Conservation (phyloP, 2,113 vertebrate genomes). For the Rhynchomys soricoides region DNA sequence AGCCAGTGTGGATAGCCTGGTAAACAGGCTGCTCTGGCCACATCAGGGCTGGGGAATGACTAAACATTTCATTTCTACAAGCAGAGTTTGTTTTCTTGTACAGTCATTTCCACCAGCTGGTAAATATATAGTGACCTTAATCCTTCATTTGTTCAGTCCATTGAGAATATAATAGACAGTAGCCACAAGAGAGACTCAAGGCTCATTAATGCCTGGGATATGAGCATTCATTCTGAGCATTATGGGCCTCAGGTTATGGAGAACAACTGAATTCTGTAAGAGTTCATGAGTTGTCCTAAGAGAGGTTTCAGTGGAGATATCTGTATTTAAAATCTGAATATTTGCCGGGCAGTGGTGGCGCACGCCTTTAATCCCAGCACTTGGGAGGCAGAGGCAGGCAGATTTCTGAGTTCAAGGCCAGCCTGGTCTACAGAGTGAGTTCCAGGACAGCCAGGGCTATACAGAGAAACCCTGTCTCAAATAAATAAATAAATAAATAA, state of each 20-base stretch:
- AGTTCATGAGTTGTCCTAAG: neutral
- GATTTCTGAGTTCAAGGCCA: too few species aligned
- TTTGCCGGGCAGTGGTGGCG: too few species aligned
- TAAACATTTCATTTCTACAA: neutral
- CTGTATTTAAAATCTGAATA: neutral
- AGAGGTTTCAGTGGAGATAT: neutral
- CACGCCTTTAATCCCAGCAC: too few species aligned
- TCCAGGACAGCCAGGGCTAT: too few species aligned
- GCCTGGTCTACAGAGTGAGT: too few species aligned
- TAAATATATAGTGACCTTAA: neutral
- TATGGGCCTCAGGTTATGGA: neutral
- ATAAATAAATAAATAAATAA: too few species aligned
- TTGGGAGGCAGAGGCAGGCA: too few species aligned
- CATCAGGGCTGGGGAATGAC: neutral
- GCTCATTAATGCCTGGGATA: neutral
- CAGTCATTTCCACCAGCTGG: constrained; percentile 33
- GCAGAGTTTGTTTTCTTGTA: neutral
- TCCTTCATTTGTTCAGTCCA: neutral
- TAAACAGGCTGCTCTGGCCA: neutral
- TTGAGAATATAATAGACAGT: neutral
- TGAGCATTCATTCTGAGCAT: neutral
- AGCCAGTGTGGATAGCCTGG: neutral
- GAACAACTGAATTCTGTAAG: neutral
- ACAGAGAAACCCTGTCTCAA: too few species aligned
- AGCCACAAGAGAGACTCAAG: neutral